Conservation (phyloP, 1,140 invertebrate genomes). For the Vanessa tameamea region DNA sequence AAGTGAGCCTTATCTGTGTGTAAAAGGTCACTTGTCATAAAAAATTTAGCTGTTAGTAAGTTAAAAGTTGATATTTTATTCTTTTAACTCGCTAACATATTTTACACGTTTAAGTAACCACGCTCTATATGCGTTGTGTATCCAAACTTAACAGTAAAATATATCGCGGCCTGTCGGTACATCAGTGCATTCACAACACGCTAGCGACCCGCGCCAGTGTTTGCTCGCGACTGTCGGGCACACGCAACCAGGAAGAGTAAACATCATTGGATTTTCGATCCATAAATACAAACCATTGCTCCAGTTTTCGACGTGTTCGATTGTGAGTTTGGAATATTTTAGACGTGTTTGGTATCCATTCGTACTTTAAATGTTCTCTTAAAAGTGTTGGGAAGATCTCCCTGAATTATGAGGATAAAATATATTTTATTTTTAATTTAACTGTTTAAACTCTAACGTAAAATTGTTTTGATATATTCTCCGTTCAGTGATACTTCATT, state of each 20-base stretch:
- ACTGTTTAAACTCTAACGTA: too few species aligned
- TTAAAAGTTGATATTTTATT: too few species aligned
- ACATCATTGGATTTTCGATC: conserved; percentile 35
- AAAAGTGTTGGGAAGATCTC: too few species aligned
- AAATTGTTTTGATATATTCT: too few species aligned
- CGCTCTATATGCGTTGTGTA: not conserved
- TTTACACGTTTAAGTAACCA: not conserved
- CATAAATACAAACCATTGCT: conserved; percentile 28
- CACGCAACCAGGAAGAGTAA: conserved; percentile 36
- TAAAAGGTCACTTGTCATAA: too few species aligned
- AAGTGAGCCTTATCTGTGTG: too few species aligned
- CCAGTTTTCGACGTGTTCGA: conserved; percentile 21
- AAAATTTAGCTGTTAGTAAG: too few species aligned
- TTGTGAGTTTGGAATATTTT: conserved; percentile 9
- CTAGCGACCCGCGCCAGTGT: conserved; percentile 47
- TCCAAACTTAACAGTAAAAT: conserved; percentile 16
- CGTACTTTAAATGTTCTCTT: too few species aligned
- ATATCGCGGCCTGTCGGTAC: conserved; percentile 17
- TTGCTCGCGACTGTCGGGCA: conserved; percentile 50
- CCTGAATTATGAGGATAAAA: too few species aligned
- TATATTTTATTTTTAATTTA: too few species aligned
- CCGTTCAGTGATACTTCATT: too few species aligned
- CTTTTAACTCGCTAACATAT: too few species aligned
- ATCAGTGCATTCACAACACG: conserved; percentile 27
- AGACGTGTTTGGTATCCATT: not conserved